Evolutionary conservation across 2,113 vertebrate species (phyloP).

Genomic region (Paralichthys olivaceus): DNA sequence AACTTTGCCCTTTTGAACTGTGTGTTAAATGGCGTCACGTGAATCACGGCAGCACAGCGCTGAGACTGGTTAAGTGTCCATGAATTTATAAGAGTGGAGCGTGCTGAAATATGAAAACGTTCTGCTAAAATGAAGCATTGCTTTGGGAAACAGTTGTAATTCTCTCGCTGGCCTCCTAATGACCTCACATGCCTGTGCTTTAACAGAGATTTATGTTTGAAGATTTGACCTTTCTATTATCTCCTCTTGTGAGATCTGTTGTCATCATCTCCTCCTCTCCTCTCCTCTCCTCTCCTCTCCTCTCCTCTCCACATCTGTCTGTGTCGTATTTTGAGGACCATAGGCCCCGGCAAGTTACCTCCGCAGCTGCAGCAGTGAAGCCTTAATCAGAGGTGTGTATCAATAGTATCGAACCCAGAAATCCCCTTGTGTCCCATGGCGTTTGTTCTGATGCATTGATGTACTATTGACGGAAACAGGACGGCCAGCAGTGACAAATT

Average conservation of each 20-base stretch:
- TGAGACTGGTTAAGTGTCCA: constrained; percentile 8
- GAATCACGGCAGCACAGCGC: constrained; percentile 6
- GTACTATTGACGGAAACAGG: constrained; percentile 74
- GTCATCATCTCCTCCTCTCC: constrained; percentile 12
- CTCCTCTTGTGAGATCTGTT: constrained; percentile 36
- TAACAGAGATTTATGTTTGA: constrained; percentile 34
- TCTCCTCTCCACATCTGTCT: constrained; percentile 16
- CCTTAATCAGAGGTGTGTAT: constrained; percentile 71
- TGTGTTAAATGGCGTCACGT: constrained; percentile 19
- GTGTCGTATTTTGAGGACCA: neutral
- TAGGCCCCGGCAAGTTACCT: neutral
- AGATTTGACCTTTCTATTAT: constrained; percentile 51
- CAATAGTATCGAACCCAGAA: constrained; percentile 73
- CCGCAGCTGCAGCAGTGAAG: constrained; percentile 46
- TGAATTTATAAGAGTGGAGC: constrained; percentile 23
- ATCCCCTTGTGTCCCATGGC: constrained; percentile 63
- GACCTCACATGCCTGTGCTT: constrained; percentile 28
- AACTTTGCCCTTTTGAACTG: constrained; percentile 21
- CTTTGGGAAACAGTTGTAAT: constrained; percentile 34
- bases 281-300: neutral
- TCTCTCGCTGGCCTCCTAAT: constrained; percentile 32
- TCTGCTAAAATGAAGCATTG: constrained; percentile 29
- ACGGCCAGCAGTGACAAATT: constrained; percentile 78
- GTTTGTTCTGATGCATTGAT: constrained; percentile 79
- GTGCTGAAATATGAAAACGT: constrained; percentile 33